Base-by-base conservation (phyloP, 2,113 vertebrate genomes). In the Mixornis gularis region DNA sequence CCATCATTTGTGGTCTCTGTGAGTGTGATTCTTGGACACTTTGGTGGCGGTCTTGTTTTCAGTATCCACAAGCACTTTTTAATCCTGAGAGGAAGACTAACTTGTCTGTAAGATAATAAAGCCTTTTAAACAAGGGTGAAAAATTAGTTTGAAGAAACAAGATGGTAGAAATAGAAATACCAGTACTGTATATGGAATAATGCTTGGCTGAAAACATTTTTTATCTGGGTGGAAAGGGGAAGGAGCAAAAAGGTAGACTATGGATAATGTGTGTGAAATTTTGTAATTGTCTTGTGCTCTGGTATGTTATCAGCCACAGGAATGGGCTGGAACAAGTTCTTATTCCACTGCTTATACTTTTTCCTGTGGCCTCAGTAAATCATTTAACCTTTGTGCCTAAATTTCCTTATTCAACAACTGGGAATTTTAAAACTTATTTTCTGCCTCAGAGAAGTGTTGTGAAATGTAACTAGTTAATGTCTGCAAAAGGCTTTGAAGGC, bases 351-450 rank as follows among this genome's bases (percentile, higher is more conserved):
- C 46, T 92, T 85, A 27, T 48, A 6, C n/a, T 36, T 30, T 88
- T 96, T 90, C 87, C 73, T 72, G 90, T 87, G 84, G 93, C 89
- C 89, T 96, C 79, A 79, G 58, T 64, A 89, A 90, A 76, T 89
- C 82, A 83, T 60, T 93, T 95, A 93, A 95, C 87, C 78, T 96
- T 94, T 93, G 81, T 89, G 59, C 72, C 49, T 68, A 74, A 79
- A 71, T 85, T 95, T 94, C 81, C 43, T 88, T 82, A 71, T 93
- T 63, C 74, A 94, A 77, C 82, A 93, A 91, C 59, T 49, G 76
- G 80, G 90, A 96, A 84, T 85, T 83, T 92, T 89, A 92, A 89
- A 92, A 81, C 68, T 84, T 92, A 94, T 94, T 94, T 93, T 94
- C 72, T 94, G 51, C 74, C 64, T 88, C 79, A 77, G 40, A 82